Conservation (phyloP, 2,113 vertebrate genomes). For the Ciconia stormi region DNA sequence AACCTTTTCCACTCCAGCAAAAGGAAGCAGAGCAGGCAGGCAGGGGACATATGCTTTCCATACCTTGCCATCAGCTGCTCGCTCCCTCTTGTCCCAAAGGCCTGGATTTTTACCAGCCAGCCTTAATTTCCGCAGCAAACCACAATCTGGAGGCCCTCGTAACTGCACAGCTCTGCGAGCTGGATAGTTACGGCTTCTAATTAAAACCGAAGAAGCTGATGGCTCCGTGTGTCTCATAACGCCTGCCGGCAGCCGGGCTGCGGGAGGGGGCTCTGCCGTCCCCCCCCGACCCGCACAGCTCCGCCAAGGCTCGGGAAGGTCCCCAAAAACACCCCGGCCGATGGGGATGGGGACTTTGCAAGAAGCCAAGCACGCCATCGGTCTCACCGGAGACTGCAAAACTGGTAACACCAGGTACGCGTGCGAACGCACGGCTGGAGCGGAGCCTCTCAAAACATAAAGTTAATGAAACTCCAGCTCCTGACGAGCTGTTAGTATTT, state of each 20-base stretch:
- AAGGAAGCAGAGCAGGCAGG: not conserved
- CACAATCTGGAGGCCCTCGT: not conserved
- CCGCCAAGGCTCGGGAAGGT: not conserved
- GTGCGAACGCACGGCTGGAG: fast-evolving
- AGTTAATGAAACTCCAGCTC: not conserved
- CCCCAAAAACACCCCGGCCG: fast-evolving
- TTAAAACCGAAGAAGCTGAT: not conserved
- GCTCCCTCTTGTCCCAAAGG: not conserved
- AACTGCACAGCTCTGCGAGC: fast-evolving
- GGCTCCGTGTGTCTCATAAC: fast-evolving
- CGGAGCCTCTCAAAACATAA: not conserved
- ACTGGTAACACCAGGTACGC: fast-evolving
- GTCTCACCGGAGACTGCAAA: not conserved
- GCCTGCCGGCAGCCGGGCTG: not conserved
- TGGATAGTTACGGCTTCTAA: not conserved
- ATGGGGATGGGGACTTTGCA: not conserved
- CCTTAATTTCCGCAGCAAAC: not conserved
- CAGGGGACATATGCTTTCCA: not conserved
- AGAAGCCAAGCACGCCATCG: not conserved
- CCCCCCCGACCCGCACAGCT: not conserved
- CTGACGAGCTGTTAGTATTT: not conserved
- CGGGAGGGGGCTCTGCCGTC: not conserved
- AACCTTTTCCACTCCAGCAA: not conserved
- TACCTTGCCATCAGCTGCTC: not conserved
- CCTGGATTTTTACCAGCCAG: not conserved